Evolutionary conservation across 2,888 invertebrate species (phyloP), one percentile per base, ranked within the genome.

Genomic region (Melitaea athalia): DNA sequence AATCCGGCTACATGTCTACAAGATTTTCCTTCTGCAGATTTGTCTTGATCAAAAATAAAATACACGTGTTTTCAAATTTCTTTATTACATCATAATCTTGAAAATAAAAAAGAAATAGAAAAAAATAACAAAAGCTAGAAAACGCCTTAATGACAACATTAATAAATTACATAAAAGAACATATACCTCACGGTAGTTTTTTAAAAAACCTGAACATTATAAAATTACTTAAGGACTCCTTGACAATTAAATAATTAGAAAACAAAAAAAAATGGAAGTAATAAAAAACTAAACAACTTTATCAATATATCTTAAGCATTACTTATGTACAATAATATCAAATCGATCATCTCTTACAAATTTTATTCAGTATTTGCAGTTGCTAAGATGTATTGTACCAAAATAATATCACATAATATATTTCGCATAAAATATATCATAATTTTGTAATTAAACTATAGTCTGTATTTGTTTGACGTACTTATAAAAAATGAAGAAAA

Each of bases 1-100:
- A 80, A 92, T 69, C 92, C 92, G 1, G 84, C 86, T 17, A 85
- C 89, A 8, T 84, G 91, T 64, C 74, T 87, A 31, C 87, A 86
- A 78, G 82, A 86, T 69, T 92, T 89, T 72, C 88, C 89, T 14
- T 17, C 63, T 24, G 66, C 70, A 43, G 49, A 69, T 47, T 63
- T 67, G 17, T 24, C 45, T 42, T 11, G 12, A 47, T 57, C 43
- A 17, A 11, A 70, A 74, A 72, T 68, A 70, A 72, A 68, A 72
- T 24, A 55, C 15, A 45, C 24, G 15, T 49, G 50, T 59, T 24
- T 67, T 57, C 61, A 69, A 53, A 65, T 68, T 71, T 62, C 57
- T 70, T 72, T 69, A 71, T 74, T 74, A 61, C 45, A 47, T 55
- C 53, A 53, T 63, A 64, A 53, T 53, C n/a, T 55, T 49, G 31